Evolutionary conservation across 2,797 vertebrate genomes (phyloP).

Genomic region (Protonibea diacanthus): DNA sequence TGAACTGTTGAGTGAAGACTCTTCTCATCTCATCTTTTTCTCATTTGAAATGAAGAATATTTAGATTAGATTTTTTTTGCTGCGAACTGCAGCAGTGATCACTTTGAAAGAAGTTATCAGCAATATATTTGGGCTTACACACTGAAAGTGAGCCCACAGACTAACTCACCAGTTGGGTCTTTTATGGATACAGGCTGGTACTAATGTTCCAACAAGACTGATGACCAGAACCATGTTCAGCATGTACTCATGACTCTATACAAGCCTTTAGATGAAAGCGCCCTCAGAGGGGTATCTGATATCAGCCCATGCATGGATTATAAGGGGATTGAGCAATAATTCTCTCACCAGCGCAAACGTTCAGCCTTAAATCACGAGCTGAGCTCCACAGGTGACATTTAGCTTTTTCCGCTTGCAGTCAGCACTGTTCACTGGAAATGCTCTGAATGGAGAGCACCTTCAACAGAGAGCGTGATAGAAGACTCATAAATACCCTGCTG

Average conservation of each 20-base stretch:
- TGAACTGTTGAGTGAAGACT: no score
- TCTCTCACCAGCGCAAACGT: constrained; percentile 26
- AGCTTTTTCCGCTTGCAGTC: constrained; percentile 7
- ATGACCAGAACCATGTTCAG: constrained; percentile 30
- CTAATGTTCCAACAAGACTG: constrained; percentile 11
- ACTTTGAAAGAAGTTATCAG: neutral
- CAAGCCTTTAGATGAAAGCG: constrained; percentile 16
- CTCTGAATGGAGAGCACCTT: neutral
- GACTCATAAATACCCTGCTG: neutral
- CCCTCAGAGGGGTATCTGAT: constrained; percentile 26
- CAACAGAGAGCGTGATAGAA: neutral
- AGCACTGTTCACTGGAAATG: neutral
- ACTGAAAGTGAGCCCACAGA: neutral
- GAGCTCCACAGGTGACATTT: constrained; percentile 37
- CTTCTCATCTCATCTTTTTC: no score
- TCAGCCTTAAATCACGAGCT: constrained; percentile 8
- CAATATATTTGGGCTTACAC: neutral
- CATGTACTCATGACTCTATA: constrained; percentile 13
- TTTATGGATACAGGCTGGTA: neutral
- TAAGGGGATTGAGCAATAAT: constrained; percentile 31
- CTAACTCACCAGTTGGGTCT: constrained; percentile 7
- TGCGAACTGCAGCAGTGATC: neutral
- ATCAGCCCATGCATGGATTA: constrained; percentile 36
- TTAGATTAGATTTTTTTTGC: no score
- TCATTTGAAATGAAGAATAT: no score